A percentile compares a stretch with the other conserved stretches of the same genome.
phyloP scores from a whole-genome alignment of 1,140 invertebrate genomes.

The Drosophila pseudoobscura region DNA sequence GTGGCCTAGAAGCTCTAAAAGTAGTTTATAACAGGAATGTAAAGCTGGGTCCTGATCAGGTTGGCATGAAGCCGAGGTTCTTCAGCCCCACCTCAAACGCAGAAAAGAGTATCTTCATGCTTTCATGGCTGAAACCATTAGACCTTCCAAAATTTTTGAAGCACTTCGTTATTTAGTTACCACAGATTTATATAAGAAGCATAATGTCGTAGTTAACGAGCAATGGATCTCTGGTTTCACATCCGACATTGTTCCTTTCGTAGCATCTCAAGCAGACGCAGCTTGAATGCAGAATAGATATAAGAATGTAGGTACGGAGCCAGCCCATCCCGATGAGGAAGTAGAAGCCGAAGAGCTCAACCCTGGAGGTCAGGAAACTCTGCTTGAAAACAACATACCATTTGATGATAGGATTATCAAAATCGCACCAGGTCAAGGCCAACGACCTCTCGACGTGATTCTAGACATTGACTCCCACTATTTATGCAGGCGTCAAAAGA shows the following conservation, averaged over 20 bases:
- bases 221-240: neutral
- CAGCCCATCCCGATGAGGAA: neutral
- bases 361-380: conserved; percentile 1
- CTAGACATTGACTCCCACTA: neutral
- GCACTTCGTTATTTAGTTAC: neutral
- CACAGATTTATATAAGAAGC: neutral
- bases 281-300: neutral
- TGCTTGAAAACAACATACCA: neutral
- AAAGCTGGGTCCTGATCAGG: conserved; percentile 3
- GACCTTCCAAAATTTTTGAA: neutral
- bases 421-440: neutral
- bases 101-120: too few relatives aligned
- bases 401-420: neutral
- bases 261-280: neutral
- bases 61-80: neutral
- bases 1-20: neutral
- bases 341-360: neutral
- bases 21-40: neutral
- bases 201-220: neutral
- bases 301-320: neutral
- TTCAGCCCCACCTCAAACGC: too few relatives aligned
- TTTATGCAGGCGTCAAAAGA: too few relatives aligned
- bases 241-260: neutral
- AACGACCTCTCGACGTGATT: neutral
- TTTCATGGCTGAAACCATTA: conserved; percentile 5